phyloP scores from a whole-genome alignment of 1,140 invertebrate genomes.

The Triops cancriformis region DNA sequence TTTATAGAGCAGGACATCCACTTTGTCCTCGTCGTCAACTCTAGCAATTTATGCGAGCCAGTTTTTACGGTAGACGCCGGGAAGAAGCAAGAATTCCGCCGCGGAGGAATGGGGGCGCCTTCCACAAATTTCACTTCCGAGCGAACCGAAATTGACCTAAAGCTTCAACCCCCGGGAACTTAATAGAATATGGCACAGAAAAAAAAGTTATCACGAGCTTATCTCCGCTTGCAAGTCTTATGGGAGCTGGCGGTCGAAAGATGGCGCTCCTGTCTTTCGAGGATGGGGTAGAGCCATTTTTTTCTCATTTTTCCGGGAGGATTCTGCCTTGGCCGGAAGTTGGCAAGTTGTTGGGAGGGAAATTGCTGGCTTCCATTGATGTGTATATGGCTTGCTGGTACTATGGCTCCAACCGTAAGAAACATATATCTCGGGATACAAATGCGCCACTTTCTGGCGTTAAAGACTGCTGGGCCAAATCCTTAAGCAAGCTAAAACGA shows the following conservation, averaged over 20 bases:
- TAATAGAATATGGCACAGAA: conserved; percentile 5
- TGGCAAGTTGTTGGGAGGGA: background rate
- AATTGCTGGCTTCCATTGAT: conserved; percentile 1
- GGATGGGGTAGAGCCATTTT: background rate
- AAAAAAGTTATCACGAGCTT: background rate
- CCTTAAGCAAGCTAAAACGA: background rate
- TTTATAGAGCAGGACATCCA: conserved; percentile 10
- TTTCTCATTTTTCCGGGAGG: background rate
- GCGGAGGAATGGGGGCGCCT: background rate
- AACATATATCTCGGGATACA: background rate
- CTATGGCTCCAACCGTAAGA: background rate
- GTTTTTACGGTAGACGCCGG: background rate
- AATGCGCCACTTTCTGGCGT: background rate
- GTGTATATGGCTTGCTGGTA: background rate
- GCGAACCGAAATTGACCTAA: background rate
- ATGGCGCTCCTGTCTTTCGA: background rate
- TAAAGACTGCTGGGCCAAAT: background rate
- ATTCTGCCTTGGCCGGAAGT: background rate
- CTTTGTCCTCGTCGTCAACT: conserved; percentile 13
- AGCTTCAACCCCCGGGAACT: background rate
- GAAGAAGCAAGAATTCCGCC: background rate
- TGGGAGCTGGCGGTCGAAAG: no score
- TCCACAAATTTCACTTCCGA: background rate
- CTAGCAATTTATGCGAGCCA: background rate
- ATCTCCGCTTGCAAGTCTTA: background rate